These are phyloP conservation scores for Carcina quercana DNA, from an alignment of 2,888 invertebrate species.

Conservation along the genomic window DNA sequence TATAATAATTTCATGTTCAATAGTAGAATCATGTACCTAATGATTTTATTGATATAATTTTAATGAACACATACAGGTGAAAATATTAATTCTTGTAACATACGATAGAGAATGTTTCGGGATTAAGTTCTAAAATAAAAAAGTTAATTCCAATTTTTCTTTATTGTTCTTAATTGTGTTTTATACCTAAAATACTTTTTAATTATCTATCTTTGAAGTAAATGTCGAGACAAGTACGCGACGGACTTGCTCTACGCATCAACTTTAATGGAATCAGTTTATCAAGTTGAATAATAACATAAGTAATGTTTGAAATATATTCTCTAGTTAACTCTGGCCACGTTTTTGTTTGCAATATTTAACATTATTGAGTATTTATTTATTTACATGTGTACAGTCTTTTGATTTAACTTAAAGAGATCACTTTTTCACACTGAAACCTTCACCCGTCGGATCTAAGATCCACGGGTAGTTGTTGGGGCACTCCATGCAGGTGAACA, in stretches of 20 bases:
- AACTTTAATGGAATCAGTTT: slow-evolving; percentile 17
- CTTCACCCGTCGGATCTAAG: slow-evolving; percentile 95
- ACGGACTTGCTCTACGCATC: slow-evolving; percentile 18
- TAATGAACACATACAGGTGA: no score
- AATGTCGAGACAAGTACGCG: slow-evolving; percentile 22
- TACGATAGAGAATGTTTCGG: no score
- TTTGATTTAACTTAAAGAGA: slow-evolving; percentile 64
- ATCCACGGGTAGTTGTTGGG: slow-evolving; percentile 97
- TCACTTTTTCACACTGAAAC: slow-evolving; percentile 88
- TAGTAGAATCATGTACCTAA: no score
- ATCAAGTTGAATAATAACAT: slow-evolving; percentile 10
- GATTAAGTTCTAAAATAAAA: no score
- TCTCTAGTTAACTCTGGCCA: slow-evolving; percentile 21
- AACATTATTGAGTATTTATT: slow-evolving; percentile 69
- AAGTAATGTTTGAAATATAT: slow-evolving; percentile 17
- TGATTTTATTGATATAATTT: no score
- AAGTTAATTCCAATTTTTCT: slow-evolving; percentile 20
- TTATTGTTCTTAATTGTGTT: slow-evolving; percentile 25
- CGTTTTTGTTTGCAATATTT: slow-evolving; percentile 22
- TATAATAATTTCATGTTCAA: no score
- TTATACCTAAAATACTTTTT: slow-evolving; percentile 36
- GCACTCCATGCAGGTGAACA: slow-evolving; percentile 97
- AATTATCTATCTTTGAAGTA: slow-evolving; percentile 28
- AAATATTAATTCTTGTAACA: no score
- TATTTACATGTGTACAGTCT: slow-evolving; percentile 75